Evolutionary conservation across 2,888 invertebrate species (phyloP), one percentile per base, ranked within the genome.

Genomic region (Andrena bucephala): DNA sequence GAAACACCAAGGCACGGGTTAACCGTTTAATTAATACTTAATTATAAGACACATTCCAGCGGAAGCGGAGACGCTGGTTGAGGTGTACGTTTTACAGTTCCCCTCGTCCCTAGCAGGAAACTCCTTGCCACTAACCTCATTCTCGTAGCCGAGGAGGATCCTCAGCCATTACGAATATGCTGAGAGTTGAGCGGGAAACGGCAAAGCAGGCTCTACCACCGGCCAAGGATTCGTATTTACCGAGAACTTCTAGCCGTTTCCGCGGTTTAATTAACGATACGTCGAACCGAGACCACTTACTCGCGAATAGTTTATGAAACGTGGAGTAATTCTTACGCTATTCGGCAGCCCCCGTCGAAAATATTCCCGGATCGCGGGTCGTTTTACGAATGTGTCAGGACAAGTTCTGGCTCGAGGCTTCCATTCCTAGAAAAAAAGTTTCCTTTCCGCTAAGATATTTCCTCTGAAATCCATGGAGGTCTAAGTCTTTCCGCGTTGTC

Each of bases 11-110:
- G 57, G 5, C 27, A 2, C 5, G 31, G 62, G 63, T 70, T 78
- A 83, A 87, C 83, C 84, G 60, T 83, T 81, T 86, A 87, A 87
- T 87, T 86, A 85, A 79, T 82, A 75, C 79, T 87, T 81, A 71
- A 86, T 87, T 81, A 78, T 85, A 85, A 80, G 77, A 81, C 72
- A 75, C 69, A 74, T 62, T 65, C 8, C 20, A 66, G 63, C 31
- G 62, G 31, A 66, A 27, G 36, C 57, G 72, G 50, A 54, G 59
- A 59, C 59, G 59, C 20, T 20, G 24, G 31, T 10, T 66, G 59
- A 59, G 69, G 42, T 13, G 50, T 36, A 42, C 63, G 62, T 75
- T 84, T 77, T 60, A 50, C 73, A 60, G 72, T 52, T 65, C 50
- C 54, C 27, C 16, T 67, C 66, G 16, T 27, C 24, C 27, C 24